These are phyloP conservation scores for Mimas tiliae DNA, from an alignment of 2,888 invertebrate genomes.

Conservation along the genomic window DNA sequence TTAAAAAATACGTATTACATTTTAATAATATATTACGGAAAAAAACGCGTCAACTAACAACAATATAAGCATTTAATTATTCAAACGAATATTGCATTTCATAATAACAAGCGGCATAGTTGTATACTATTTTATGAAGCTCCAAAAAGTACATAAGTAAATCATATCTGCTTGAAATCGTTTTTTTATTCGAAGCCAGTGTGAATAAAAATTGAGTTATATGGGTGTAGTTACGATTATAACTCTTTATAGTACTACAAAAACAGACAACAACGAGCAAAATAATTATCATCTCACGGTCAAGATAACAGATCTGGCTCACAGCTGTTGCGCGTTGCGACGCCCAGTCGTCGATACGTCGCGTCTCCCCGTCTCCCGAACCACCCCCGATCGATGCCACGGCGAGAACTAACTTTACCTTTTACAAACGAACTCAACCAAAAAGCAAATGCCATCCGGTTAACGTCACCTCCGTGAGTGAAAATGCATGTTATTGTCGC, in stretches of 20 bases:
- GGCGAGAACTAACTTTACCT: conserved; percentile 29
- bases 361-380: conserved; percentile 57
- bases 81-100: conserved; percentile 8
- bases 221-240: conserved; percentile 32
- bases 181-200: conserved; percentile 15
- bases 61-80: conserved; percentile 3
- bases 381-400: conserved; percentile 69
- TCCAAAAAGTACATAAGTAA: not conserved
- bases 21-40: not conserved
- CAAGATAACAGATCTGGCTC: conserved; percentile 74
- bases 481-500: conserved; percentile 24
- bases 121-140: not conserved
- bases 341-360: conserved; percentile 60
- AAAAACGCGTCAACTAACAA: not conserved
- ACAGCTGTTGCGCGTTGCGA: conserved; percentile 76
- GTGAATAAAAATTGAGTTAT: conserved; percentile 19
- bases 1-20: not conserved
- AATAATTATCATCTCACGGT: conserved; percentile 77
- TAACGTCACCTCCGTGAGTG: conserved; percentile 1
- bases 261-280: conserved; percentile 55
- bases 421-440: conserved; percentile 6
- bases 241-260: conserved; percentile 42
- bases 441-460: conserved; percentile 27
- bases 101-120: conserved; percentile 3
- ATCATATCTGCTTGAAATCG: not conserved